Base-by-base conservation (phyloP, 2,797 vertebrate genomes). In the Sebastes taczanowskii region DNA sequence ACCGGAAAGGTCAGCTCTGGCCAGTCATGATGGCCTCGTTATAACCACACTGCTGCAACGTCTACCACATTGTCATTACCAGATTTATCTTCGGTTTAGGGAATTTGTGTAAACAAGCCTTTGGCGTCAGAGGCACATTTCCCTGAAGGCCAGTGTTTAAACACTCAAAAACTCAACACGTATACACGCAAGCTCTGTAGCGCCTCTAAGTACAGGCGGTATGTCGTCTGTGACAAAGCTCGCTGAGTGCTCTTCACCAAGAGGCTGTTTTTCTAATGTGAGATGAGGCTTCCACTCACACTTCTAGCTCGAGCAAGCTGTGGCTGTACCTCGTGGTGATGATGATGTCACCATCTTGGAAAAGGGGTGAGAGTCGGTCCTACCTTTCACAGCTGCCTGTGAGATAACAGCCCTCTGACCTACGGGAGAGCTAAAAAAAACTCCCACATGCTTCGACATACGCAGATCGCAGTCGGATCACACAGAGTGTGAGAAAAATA, bases 351-450 rank as follows among this genome's bases (percentile, higher is more conserved):
- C 75, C 34, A 63, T 81, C 61, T 84, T 81, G 78, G 74, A 80
- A 67, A 84, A 88, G 80, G 77, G 77, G 63, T 91, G 86, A 80
- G 86, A 84, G 77, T 38, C 52, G 53, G 82, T 67, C 77, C 76
- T 81, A 77, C 80, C 67, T 88, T 91, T 94, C 77, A 89, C 93
- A 93, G 92, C 88, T 89, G 90, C 86, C 73, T 91, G 91, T 13
- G 52, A 94, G 88, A 92, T 90, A 89, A 82, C 86, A 84, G 74
- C 70, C 63, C 78, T 63, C 49, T 88, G 82, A 83, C 80, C 83
- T 64, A 64, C 60, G 42, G 30, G 62, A 56, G 71, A 66, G 52
- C n/a, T 5, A 65, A 38, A 68, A 64, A 32, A 68, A 42, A 29
- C 18, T 81, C 18, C 25, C 60, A 30, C 55, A 6, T 66, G 58